A percentile compares a stretch with the other conserved stretches of the same genome.
Conservation (phyloP, 2,888 invertebrate species). For the Chrysotoxum bicinctum region DNA sequence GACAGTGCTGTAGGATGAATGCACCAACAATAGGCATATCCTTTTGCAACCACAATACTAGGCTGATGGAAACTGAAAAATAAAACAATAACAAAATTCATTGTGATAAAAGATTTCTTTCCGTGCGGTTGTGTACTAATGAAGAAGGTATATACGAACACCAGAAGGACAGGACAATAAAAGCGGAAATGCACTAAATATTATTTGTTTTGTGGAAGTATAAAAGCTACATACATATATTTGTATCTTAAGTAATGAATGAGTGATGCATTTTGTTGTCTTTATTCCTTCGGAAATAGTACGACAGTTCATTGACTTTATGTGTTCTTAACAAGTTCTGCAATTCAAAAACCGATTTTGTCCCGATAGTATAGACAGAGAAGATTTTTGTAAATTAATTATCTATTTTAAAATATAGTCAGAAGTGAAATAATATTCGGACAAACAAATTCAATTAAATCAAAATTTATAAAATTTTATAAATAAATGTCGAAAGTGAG, state of each 20-base stretch:
- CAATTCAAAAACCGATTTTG: conserved; percentile 26
- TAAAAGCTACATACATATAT: not conserved
- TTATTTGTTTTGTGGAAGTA: not conserved
- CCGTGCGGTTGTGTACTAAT: conserved; percentile 50
- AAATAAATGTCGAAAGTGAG: conserved; percentile 32
- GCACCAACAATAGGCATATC: conserved; percentile 55
- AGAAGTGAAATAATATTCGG: not conserved
- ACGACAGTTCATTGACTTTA: conserved; percentile 51
- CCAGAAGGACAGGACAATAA: conserved; percentile 32
- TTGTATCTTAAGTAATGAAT: conserved; percentile 32
- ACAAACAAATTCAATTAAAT: not conserved
- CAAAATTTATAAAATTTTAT: not conserved
- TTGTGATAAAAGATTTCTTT: conserved; percentile 28
- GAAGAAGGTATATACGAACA: conserved; percentile 12
- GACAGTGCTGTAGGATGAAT: conserved; percentile 27
- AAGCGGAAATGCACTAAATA: conserved; percentile 35
- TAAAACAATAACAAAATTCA: conserved; percentile 32
- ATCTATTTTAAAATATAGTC: not conserved
- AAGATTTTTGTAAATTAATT: not conserved
- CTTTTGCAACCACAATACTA: conserved; percentile 41
- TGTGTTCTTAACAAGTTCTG: not conserved
- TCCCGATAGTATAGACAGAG: conserved; percentile 16
- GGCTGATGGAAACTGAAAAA: not conserved
- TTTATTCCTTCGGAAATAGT: not conserved
- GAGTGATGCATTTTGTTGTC: not conserved